Evolutionary conservation across 2,797 vertebrate genomes (phyloP).

Genomic region (Scleropages formosus): DNA sequence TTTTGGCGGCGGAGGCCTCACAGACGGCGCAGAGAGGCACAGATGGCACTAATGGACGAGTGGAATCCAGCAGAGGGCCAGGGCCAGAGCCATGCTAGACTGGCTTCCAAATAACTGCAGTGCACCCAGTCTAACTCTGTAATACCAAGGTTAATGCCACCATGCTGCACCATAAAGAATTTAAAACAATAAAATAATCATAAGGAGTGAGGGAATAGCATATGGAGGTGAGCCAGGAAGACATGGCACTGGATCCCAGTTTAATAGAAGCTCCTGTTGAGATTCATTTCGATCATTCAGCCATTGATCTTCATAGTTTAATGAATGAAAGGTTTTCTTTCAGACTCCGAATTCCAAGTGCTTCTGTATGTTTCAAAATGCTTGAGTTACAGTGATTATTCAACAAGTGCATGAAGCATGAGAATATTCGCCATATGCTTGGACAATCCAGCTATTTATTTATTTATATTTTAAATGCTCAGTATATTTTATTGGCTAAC

Average conservation of each 20-base stretch:
- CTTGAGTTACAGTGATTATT: no score
- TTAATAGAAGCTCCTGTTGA: conserved; percentile 42
- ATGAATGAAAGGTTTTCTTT: no score
- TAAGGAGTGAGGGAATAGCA: conserved; percentile 23
- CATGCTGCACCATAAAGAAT: conserved; percentile 64
- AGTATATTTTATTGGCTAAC: background rate
- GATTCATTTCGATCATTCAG: background rate
- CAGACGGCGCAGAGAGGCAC: conserved; percentile 95
- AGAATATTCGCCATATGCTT: background rate
- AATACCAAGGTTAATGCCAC: conserved; percentile 77
- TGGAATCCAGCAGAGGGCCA: conserved; percentile 93
- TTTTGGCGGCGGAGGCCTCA: conserved; percentile 85
- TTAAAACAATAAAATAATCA: conserved; percentile 69
- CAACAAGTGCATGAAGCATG: background rate
- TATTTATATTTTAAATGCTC: background rate
- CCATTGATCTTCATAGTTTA: background rate
- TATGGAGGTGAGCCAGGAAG: conserved; percentile 55
- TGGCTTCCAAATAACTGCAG: conserved; percentile 91
- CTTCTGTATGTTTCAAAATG: no score
- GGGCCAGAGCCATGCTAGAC: conserved; percentile 80
- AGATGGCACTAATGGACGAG: conserved; percentile 99
- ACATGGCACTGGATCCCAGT: conserved; percentile 57
- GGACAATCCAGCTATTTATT: background rate
- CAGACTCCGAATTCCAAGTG: no score
- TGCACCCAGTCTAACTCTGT: conserved; percentile 71